Base-by-base conservation (phyloP, 2,888 invertebrate species). In the Drymonia ruficornis region DNA sequence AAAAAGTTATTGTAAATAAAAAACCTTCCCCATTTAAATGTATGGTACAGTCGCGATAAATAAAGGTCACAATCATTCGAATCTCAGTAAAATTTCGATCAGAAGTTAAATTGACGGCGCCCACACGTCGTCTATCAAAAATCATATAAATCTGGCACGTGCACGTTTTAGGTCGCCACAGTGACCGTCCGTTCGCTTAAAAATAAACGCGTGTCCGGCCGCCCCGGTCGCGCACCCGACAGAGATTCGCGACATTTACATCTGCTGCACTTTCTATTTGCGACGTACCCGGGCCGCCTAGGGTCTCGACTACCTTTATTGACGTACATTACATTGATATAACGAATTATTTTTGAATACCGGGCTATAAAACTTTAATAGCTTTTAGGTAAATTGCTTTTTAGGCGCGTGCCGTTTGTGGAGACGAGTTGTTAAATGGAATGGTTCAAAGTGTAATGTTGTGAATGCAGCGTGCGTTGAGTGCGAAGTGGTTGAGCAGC, bases 181-280 rank as follows among this genome's bases (percentile, higher is more conserved):
- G 73, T 76, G 80, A 79, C 79, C 77, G 80, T 70, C 72, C 56
- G 81, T 72, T 72, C 56, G 80, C 59, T 72, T 83, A 86, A 83
- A 87, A 87, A 87, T 87, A 87, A 83, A 79, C 79, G 56, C 52
- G 68, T 66, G 70, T 72, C 69, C 67, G 71, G 61, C 71, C 70
- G 57, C 67, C 65, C 66, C 62, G 64, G 69, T 61, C 56, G 66
- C 61, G 55, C 53, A 57, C 56, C 64, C 61, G 51, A 53, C 56
- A 65, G 57, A 74, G 73, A 78, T 72, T 72, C 79, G 80, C 83
- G 88, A 87, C 89, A 88, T 90, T 89, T 89, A 83, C 78, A 86
- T 71, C 78, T 76, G 76, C 66, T 89, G 87, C 89, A 88, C 81
- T 86, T 84, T 86, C 89, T 89, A 89, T 90, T 90, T 89, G 71